Evolutionary conservation across 2,797 vertebrate genomes (phyloP).

Genomic region (Serranus cabrilla): DNA sequence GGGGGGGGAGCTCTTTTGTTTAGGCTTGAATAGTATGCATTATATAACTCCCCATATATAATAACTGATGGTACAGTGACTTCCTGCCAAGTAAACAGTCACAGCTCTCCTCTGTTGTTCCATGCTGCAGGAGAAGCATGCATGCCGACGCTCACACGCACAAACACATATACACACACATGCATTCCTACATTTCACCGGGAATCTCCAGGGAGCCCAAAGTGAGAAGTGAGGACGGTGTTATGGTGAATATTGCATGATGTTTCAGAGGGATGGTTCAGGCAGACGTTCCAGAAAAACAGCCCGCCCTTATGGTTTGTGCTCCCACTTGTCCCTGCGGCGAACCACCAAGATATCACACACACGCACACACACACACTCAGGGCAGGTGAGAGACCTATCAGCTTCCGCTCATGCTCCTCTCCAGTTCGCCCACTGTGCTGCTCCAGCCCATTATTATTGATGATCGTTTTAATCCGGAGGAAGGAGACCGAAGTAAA

Average conservation of each 20-base stretch:
- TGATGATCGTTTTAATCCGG: conserved; percentile 79
- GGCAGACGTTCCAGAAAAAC: conserved; percentile 54
- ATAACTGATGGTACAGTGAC: background rate
- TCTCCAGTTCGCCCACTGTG: conserved; percentile 57
- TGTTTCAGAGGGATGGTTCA: conserved; percentile 58
- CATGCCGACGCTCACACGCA: background rate
- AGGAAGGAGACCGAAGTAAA: conserved; percentile 64
- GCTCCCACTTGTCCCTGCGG: conserved; percentile 58
- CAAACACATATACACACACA: background rate
- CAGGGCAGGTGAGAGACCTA: conserved; percentile 45
- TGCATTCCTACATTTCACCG: conserved; percentile 45
- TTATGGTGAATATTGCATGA: conserved; percentile 77
- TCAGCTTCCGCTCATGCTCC: conserved; percentile 49
- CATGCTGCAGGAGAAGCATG: conserved; percentile 6
- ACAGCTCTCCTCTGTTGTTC: conserved; percentile 44
- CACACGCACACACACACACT: conserved; percentile 7
- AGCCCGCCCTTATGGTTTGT: conserved; percentile 51
- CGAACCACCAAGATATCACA: conserved; percentile 53
- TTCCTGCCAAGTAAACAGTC: conserved; percentile 33
- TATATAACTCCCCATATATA: conserved; percentile 14
- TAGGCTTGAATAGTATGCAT: conserved; percentile 1
- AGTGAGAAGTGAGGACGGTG: conserved; percentile 69
- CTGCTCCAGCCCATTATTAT: conserved; percentile 76
- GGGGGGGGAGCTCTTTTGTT: background rate
- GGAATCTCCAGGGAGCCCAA: conserved; percentile 51